Conservation (phyloP, 2,113 vertebrate species). For the Antennarius striatus region DNA sequence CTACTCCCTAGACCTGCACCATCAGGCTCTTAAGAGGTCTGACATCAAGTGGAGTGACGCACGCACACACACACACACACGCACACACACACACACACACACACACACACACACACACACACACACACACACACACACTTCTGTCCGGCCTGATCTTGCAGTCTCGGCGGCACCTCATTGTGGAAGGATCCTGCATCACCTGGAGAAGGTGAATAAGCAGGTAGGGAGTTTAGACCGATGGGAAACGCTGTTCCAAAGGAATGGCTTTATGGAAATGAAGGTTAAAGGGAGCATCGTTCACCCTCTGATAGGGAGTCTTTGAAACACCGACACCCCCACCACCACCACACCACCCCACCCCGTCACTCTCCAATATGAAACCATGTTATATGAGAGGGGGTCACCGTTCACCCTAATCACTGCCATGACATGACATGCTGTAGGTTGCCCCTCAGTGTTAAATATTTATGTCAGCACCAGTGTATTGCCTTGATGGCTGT, state of each 20-base stretch:
- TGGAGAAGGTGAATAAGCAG: conserved; percentile 49
- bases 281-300: conserved; percentile 71
- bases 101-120: conserved; percentile 15
- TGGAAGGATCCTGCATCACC: conserved; percentile 40
- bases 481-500: conserved; percentile 79
- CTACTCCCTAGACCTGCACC: conserved; percentile 43
- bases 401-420: conserved; percentile 81
- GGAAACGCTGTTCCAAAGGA: conserved; percentile 70
- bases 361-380: conserved; percentile 60
- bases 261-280: conserved; percentile 77
- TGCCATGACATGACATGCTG: conserved; percentile 81
- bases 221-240: conserved; percentile 45
- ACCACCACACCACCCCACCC: conserved; percentile 6
- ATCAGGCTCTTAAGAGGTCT: conserved; percentile 55
- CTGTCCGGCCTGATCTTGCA: conserved; percentile 30
- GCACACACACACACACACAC: conserved; percentile 21
- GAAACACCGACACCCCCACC: conserved; percentile 65
- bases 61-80: conserved; percentile 12
- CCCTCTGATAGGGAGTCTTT: conserved; percentile 67
- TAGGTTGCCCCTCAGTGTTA: conserved; percentile 80
- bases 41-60: conserved; percentile 51
- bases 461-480: conserved; percentile 81
- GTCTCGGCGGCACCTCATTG: conserved; percentile 34
- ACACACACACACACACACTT: conserved; percentile 6
- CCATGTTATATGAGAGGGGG: conserved; percentile 79